Percentiles rank a stretch among this genome's conserved stretches.
Conservation (phyloP, 2,113 vertebrate genomes). For the Myotis davidii region DNA sequence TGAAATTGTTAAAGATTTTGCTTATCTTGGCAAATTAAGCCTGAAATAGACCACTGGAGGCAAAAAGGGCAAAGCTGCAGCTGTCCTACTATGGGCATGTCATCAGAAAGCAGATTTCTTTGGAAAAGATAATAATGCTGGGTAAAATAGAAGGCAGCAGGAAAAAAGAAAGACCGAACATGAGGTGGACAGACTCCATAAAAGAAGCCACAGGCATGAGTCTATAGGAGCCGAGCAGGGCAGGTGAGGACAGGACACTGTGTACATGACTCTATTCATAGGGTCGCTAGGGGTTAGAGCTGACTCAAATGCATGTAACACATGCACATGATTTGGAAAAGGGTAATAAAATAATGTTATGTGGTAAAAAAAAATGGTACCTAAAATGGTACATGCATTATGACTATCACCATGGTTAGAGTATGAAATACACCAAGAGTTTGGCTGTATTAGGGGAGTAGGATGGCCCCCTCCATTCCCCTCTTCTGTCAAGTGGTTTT, state of each 20-base stretch:
- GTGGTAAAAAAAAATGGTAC: not conserved
- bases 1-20: not conserved
- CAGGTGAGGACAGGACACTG: not conserved
- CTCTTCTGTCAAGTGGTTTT: not conserved
- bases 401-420: rapidly evolving
- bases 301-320: not conserved
- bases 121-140: not conserved
- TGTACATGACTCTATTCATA: too few relatives aligned
- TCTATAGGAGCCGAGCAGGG: not conserved
- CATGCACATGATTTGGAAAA: not conserved
- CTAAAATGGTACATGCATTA: not conserved
- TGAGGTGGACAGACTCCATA: not conserved
- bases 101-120: not conserved
- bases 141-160: not conserved
- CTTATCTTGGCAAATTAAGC: not conserved
- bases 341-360: not conserved
- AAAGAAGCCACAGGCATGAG: not conserved
- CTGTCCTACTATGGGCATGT: not conserved
- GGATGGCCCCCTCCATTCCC: rapidly evolving
- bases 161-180: not conserved
- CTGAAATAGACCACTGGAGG: not conserved
- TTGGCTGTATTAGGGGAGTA: not conserved
- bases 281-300: not conserved
- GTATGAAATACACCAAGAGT: not conserved
- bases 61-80: not conserved